A percentile compares a stretch with the other conserved stretches of the same genome.
These are phyloP conservation scores for Cyanistes caeruleus DNA, from an alignment of 2,113 vertebrate genomes.

Conservation along the genomic window DNA sequence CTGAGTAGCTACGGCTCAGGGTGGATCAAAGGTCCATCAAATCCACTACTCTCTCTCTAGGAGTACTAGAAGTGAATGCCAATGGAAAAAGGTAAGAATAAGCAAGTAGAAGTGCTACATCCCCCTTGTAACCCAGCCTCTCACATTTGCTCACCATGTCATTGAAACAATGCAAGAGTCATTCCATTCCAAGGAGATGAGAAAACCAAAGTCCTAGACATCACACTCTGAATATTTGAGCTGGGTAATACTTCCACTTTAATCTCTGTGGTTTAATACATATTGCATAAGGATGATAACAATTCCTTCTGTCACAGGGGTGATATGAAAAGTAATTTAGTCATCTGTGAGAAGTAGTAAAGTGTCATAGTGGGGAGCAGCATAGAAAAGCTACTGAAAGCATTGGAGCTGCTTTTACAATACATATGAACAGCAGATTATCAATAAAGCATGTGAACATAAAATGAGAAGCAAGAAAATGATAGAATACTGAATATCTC, in stretches of 20 bases:
- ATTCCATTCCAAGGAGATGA: neutral
- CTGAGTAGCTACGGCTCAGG: neutral
- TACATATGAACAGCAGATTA: neutral
- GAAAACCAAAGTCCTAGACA: neutral
- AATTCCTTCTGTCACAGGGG: neutral
- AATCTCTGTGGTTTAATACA: neutral
- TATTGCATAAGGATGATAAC: neutral
- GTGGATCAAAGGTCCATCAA: neutral
- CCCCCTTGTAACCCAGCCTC: neutral
- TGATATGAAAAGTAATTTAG: neutral
- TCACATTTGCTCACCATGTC: neutral
- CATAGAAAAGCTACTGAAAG: neutral
- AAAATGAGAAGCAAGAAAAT: neutral
- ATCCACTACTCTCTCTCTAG: neutral
- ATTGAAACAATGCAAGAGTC: neutral
- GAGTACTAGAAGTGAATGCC: neutral
- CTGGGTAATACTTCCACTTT: neutral
- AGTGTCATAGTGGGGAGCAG: neutral
- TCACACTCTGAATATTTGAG: neutral
- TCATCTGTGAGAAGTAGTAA: neutral
- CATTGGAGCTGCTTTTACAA: neutral
- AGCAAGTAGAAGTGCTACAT: neutral
- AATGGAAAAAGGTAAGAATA: neutral
- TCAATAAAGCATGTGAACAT: neutral
- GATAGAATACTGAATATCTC: fast-evolving